Evolutionary conservation across 2,113 vertebrate genomes (phyloP).

Genomic region (Serranochromis macrocephalus): DNA sequence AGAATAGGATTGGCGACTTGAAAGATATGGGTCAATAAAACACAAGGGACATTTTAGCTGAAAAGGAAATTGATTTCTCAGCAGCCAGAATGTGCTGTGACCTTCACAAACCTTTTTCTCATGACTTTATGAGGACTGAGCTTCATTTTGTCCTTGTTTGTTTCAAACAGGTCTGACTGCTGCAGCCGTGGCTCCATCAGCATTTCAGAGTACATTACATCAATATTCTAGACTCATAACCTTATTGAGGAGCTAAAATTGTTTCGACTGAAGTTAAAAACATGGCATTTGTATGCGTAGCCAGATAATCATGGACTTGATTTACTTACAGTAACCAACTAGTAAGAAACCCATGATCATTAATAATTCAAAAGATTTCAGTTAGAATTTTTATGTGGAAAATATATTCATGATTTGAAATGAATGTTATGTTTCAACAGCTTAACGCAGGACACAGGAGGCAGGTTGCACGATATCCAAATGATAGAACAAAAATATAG

Average conservation of each 20-base stretch:
- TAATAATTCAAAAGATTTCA: not conserved
- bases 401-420: not conserved
- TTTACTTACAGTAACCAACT: not conserved
- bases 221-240: constrained; percentile 4
- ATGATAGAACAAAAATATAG: not conserved
- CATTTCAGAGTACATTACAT: not conserved
- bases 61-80: constrained; percentile 65
- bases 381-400: not conserved
- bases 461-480: not conserved
- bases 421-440: not conserved
- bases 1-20: constrained; percentile 44
- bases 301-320: not conserved
- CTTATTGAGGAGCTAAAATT: not conserved
- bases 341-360: not conserved
- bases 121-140: constrained; percentile 36
- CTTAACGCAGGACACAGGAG: not conserved
- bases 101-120: constrained; percentile 46
- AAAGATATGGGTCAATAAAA: constrained; percentile 68
- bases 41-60: constrained; percentile 49
- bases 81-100: constrained; percentile 36
- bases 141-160: constrained; percentile 10
- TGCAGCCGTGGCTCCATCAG: not conserved
- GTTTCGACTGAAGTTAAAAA: not conserved
- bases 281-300: not conserved
- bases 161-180: not conserved